Evolutionary conservation across 2,797 vertebrate genomes (phyloP), one percentile per base, ranked within the genome.

Genomic region (Notoglanidium macrostoma): DNA sequence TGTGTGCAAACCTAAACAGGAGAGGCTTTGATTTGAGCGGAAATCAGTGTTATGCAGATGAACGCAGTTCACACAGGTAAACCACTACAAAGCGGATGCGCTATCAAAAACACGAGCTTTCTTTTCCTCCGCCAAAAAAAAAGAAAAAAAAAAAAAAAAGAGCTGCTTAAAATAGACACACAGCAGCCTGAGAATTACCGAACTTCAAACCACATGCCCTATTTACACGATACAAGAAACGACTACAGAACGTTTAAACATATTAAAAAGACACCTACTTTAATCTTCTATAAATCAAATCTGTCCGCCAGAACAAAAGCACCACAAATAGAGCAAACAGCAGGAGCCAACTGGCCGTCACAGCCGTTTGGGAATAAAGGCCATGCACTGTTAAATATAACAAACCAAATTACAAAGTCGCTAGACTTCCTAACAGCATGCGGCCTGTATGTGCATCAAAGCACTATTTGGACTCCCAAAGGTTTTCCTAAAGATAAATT

Each of bases 401-500:
- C 90, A 83, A 92, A 87, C 73, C 59, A 90, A 92, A 90, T 84
- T 77, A 86, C 70, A 85, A 76, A 89, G 57, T 86, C 11, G 54
- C 35, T n/a, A 63, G 84, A 72, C 87, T 91, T 72, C 83, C 90
- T 63, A 72, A 55, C 49, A 89, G 88, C 90, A 88, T 91, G 90
- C 91, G 91, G 85, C 90, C 89, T 91, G 85, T 90, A 74, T 55
- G 77, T 72, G 93, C 78, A 84, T 87, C 81, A 70, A 92, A 87
- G 90, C 90, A 92, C 91, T 59, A 88, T 84, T 93, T 92, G 87
- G 89, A 78, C 92, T 95, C 95, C 93, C 92, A 91, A 84, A 89
- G 95, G 93, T 88, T 94, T 94, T 92, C 61, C 83, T 88, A 80
- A 94, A 95, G 94, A 96, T 91, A 94, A 96, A 96, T 95, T 91